phyloP scores from a whole-genome alignment of 2,113 vertebrate species.

The Ranitomeya variabilis region DNA sequence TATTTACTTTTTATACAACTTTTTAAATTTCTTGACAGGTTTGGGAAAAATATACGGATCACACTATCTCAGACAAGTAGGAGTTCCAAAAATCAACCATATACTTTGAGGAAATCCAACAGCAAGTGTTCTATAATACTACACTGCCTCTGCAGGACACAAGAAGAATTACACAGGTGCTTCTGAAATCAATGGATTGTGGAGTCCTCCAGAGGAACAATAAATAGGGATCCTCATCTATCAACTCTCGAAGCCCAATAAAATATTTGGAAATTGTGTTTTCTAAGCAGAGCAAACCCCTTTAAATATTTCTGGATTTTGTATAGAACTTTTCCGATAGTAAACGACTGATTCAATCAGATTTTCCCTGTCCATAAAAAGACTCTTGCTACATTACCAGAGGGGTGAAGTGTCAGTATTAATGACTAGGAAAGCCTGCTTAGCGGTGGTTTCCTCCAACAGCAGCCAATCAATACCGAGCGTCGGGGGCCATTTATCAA shows the following conservation, averaged over 20 bases:
- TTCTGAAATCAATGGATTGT: neutral
- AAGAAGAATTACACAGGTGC: neutral
- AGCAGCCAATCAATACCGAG: slow-evolving; percentile 48
- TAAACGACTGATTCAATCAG: slow-evolving; percentile 46
- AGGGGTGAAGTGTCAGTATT: slow-evolving; percentile 36
- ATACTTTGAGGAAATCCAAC: neutral
- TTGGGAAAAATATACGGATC: neutral
- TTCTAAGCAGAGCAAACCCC: neutral
- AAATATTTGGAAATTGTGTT: too few species aligned
- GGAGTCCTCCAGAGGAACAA: too few species aligned
- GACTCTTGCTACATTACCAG: neutral
- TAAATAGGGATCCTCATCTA: too few species aligned
- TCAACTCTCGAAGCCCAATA: too few species aligned
- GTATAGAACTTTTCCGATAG: slow-evolving; percentile 24
- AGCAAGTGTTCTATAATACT: neutral
- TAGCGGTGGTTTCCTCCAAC: slow-evolving; percentile 1
- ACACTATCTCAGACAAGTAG: neutral
- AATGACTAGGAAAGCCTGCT: slow-evolving; percentile 50
- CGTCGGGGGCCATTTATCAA: slow-evolving; percentile 52
- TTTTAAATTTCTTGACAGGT: neutral
- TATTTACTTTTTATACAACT: too few species aligned
- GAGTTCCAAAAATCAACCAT: neutral
- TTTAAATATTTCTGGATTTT: slow-evolving; percentile 30
- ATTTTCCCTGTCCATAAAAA: slow-evolving; percentile 34
- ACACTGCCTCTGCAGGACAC: neutral